Evolutionary conservation across 2,888 invertebrate species (phyloP).

Genomic region (Himalopsyche tibetana): DNA sequence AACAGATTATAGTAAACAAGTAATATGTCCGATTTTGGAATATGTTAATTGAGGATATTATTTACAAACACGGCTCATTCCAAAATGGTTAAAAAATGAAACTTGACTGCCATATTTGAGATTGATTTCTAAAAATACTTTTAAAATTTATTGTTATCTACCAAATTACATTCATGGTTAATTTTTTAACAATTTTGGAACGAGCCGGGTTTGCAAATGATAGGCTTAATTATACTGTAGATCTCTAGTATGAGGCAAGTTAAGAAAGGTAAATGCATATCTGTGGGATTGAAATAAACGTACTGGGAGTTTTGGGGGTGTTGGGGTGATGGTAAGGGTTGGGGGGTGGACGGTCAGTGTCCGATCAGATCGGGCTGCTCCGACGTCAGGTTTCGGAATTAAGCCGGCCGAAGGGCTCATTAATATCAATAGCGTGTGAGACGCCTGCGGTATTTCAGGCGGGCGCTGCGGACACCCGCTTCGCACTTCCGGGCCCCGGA

Average conservation of each 20-base stretch:
- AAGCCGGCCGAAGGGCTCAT: constrained; percentile 60
- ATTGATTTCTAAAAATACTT: too few species aligned
- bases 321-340: not conserved
- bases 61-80: too few species aligned
- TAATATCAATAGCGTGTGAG: constrained; percentile 64
- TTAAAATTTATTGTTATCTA: too few species aligned
- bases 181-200: too few species aligned
- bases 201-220: too few species aligned
- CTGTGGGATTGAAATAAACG: not conserved
- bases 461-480: constrained; percentile 25
- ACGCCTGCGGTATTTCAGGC: constrained; percentile 58
- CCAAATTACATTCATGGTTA: too few species aligned
- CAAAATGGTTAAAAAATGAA: too few species aligned
- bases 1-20: not conserved
- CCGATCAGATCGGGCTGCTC: constrained; percentile 54
- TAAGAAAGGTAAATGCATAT: not conserved
- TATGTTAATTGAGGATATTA: not conserved
- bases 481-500: constrained; percentile 45
- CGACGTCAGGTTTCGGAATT: constrained; percentile 59
- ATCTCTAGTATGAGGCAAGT: not conserved
- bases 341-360: constrained; percentile 53
- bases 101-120: too few species aligned
- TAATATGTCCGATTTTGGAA: not conserved
- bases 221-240: not conserved
- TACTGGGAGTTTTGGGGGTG: constrained; percentile 1